phyloP scores from a whole-genome alignment of 2,888 invertebrate genomes.

The Noctua fimbriata region DNA sequence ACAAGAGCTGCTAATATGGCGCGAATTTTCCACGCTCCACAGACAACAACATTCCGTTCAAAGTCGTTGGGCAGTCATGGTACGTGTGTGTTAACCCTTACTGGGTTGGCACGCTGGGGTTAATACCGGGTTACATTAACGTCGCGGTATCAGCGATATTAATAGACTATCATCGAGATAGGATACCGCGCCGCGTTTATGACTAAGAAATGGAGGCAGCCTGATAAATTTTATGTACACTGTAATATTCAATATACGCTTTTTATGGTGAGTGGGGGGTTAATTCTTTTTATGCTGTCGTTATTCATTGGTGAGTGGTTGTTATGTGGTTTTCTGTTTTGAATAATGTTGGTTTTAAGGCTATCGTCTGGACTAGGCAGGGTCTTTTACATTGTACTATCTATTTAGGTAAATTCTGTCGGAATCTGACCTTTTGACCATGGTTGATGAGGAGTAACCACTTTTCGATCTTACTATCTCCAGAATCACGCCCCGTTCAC shows the following conservation, averaged over 20 bases:
- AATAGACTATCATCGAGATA: conserved; percentile 88
- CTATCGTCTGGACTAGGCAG: conserved; percentile 8
- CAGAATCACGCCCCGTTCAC: neutral
- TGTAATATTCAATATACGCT: conserved; percentile 68
- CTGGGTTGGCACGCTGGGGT: conserved; percentile 71
- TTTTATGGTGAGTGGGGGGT: conserved; percentile 66
- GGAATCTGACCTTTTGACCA: neutral
- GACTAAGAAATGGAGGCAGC: conserved; percentile 66
- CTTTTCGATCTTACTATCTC: neutral
- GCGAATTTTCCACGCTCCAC: neutral
- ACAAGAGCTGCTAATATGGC: neutral
- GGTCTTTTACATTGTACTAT: neutral
- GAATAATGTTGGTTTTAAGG: conserved; percentile 31
- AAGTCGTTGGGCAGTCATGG: conserved; percentile 1
- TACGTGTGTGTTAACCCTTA: conserved; percentile 59
- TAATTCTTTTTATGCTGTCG: conserved; percentile 66
- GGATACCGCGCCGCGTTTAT: conserved; percentile 68
- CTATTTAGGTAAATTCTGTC: neutral
- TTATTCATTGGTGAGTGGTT: conserved; percentile 56
- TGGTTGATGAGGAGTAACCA: neutral
- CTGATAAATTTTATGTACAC: conserved; percentile 71
- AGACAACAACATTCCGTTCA: neutral
- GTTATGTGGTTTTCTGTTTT: conserved; percentile 23
- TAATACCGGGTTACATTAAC: conserved; percentile 83
- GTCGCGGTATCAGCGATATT: conserved; percentile 83